Evolutionary conservation across 2,888 invertebrate genomes (phyloP), one percentile per base, ranked within the genome.

Genomic region (Dendrolimus houi): DNA sequence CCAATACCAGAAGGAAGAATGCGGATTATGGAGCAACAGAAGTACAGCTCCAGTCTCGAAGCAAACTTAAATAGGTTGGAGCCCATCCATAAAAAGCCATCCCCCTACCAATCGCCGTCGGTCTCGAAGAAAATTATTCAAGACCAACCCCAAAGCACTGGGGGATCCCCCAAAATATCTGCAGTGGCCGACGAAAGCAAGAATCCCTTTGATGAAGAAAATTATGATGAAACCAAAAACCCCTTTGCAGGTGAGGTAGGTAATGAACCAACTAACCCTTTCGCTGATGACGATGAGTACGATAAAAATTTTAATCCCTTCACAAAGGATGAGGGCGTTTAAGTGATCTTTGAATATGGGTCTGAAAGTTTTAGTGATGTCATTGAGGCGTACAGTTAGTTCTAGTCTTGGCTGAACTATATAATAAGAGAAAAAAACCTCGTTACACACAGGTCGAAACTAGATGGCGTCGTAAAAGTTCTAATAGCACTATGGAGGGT

Each of bases 291-390:
- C 1, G 91, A 85, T 55, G 94, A 95, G 74, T 95, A 95, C 74
- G 95, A 96, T 81, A 94, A 93, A 67, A 95, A 94, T 80, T 87
- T 95, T 57, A 96, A 96, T 80, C 96, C 95, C 2, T 96, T 96
- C 77, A 85, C 92, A 63, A 89, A 77, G 87, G 68, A 64, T 63
- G 64, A 62, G 60, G 59, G 58, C 60, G 2, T 53, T 47, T 29
- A 29, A 29, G 29, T 29, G 29, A 29, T 29, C 6, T 29, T 29
- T 29, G 29, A 3, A 29, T 6, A 29, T 29, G 29, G 29, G 29
- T 29, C 29, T 29, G 29, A 29, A 29, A 29, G 29, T 29, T 29
- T 29, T 29, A 29, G 3, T 29, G 29, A 29, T 29, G 3, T 29
- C 29, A 29, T 29, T 29, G 29, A 6, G 29, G 29, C 29, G 6